phyloP scores from a whole-genome alignment of 2,888 invertebrate genomes.

The Isotomurus palustris region DNA sequence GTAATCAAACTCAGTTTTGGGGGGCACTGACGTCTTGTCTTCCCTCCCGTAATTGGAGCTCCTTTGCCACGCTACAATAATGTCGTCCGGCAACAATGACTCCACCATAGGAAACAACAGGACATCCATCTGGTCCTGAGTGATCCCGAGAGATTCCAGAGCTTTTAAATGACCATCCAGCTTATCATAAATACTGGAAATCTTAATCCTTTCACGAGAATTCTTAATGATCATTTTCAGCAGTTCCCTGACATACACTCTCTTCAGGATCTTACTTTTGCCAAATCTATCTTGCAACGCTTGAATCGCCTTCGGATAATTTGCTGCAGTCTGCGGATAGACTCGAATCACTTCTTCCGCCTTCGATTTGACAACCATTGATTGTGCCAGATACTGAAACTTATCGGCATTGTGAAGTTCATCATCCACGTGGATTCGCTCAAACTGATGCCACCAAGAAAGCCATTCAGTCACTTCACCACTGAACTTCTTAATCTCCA shows the following conservation, averaged over 20 bases:
- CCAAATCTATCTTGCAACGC: slow-evolving; percentile 25
- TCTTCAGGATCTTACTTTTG: slow-evolving; percentile 43
- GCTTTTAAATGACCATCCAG: slow-evolving; percentile 23
- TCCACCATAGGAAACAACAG: slow-evolving; percentile 45
- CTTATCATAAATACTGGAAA: slow-evolving; percentile 19
- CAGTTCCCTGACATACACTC: slow-evolving; percentile 46
- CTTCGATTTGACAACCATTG: slow-evolving; percentile 30
- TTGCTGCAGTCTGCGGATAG: slow-evolving; percentile 34
- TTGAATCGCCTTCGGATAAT: slow-evolving; percentile 44
- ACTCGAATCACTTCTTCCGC: slow-evolving; percentile 41
- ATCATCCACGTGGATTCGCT: slow-evolving; percentile 42
- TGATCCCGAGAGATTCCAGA: slow-evolving; percentile 21
- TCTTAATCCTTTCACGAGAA: background rate
- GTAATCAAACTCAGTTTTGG: background rate
- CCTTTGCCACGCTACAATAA: slow-evolving; percentile 45
- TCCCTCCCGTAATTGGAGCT: slow-evolving; percentile 5
- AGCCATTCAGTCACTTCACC: slow-evolving; percentile 44
- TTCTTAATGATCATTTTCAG: slow-evolving; percentile 45
- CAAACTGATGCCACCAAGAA: slow-evolving; percentile 45
- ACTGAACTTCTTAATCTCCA: slow-evolving; percentile 10
- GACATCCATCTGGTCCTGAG: slow-evolving; percentile 12
- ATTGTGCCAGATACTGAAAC: slow-evolving; percentile 43
- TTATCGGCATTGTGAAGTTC: slow-evolving; percentile 14
- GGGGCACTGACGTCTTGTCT: slow-evolving; percentile 1
- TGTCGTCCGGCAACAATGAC: slow-evolving; percentile 46